Conservation (phyloP, 2,888 invertebrate genomes). For the Spicauda simplicius region DNA sequence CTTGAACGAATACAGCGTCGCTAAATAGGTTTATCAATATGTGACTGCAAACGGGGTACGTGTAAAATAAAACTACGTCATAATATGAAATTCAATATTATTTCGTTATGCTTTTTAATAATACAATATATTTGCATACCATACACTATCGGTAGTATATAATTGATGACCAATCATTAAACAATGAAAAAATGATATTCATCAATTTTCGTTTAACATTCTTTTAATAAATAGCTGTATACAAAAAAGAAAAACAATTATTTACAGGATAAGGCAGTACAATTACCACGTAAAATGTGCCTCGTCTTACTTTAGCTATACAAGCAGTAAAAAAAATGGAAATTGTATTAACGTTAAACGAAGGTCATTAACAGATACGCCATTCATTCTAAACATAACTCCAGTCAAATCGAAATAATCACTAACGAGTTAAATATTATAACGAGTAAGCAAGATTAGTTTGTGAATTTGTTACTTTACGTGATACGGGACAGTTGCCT, state of each 20-base stretch:
- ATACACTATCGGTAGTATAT: constrained; percentile 83
- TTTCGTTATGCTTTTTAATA: constrained; percentile 85
- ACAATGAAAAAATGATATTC: constrained; percentile 81
- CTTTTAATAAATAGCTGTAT: constrained; percentile 86
- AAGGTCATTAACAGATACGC: constrained; percentile 68
- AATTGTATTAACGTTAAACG: constrained; percentile 70
- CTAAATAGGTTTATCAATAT: too few species aligned
- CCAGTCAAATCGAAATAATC: constrained; percentile 78
- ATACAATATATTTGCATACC: constrained; percentile 84
- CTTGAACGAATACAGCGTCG: too few species aligned
- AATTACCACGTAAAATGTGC: constrained; percentile 82
- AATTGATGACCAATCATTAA: constrained; percentile 83
- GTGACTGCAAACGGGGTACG: not conserved
- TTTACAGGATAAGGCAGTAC: constrained; percentile 84
- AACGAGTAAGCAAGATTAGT: constrained; percentile 82
- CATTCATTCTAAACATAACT: constrained; percentile 65
- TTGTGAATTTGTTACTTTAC: constrained; percentile 80
- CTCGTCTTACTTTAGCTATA: constrained; percentile 81
- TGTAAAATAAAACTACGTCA: constrained; percentile 64
- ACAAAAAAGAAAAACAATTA: constrained; percentile 83
- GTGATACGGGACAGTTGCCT: constrained; percentile 49
- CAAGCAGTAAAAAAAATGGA: constrained; percentile 81
- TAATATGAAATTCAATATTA: constrained; percentile 85
- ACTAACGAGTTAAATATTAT: constrained; percentile 79
- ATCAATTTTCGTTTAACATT: constrained; percentile 82